Conservation (phyloP, 2,797 vertebrate genomes). For the Rhodeus uyekii region DNA sequence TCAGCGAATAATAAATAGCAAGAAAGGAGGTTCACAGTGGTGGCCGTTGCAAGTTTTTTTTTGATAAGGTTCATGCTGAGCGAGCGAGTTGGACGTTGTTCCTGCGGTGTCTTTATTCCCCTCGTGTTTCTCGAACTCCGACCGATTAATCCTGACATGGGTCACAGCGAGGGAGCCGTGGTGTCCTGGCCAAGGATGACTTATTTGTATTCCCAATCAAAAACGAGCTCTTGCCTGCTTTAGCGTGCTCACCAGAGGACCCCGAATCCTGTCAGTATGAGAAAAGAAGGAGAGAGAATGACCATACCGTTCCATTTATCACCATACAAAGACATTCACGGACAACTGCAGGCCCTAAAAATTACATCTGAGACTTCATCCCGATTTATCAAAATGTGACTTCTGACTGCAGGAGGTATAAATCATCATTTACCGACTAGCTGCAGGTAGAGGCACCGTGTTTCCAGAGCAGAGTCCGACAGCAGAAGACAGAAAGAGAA, state of each 20-base stretch:
- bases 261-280: constrained; percentile 28
- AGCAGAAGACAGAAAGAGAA: constrained; percentile 35
- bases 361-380: constrained; percentile 61
- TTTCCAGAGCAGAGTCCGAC: constrained; percentile 36
- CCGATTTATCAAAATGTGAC: constrained; percentile 62
- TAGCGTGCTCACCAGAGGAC: constrained; percentile 39
- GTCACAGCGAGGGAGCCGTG: neutral
- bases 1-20: neutral
- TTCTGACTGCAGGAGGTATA: constrained; percentile 51
- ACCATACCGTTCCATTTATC: constrained; percentile 56
- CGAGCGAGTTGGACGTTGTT: neutral
- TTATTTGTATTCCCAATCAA: constrained; percentile 43
- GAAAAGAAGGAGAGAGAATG: constrained; percentile 26
- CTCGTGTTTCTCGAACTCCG: neutral
- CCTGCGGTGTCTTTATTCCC: constrained; percentile 20
- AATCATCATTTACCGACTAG: constrained; percentile 64
- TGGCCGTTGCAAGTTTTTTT: neutral
- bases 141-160: constrained; percentile 35
- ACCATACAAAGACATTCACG: constrained; percentile 52
- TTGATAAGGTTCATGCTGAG: constrained; percentile 13
- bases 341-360: constrained; percentile 61
- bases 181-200: constrained; percentile 20
- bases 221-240: constrained; percentile 29
- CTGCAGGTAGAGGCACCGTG: constrained; percentile 43
- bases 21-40: neutral